Evolutionary conservation across 2,888 invertebrate species (phyloP).

Genomic region (Lasius platythorax): DNA sequence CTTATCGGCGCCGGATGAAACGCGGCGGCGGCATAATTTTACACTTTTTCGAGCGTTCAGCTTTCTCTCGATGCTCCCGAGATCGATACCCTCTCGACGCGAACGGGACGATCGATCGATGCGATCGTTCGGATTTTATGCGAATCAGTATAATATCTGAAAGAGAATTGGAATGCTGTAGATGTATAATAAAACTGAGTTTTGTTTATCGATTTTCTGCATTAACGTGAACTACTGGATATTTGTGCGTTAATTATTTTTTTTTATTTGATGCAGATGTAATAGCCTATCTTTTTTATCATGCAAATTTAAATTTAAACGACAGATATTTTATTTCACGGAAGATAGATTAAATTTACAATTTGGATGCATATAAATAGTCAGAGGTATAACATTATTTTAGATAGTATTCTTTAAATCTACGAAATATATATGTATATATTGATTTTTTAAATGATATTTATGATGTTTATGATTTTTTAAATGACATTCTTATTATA

Average conservation of each 20-base stretch:
- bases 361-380: not conserved
- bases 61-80: not conserved
- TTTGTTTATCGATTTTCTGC: not conserved
- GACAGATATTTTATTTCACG: not conserved
- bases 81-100: conserved; percentile 13
- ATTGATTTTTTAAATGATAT: not conserved
- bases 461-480: not conserved
- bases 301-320: not conserved
- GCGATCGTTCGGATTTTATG: not conserved
- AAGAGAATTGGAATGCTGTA: not conserved
- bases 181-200: not conserved
- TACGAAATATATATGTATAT: not conserved
- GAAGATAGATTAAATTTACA: not conserved
- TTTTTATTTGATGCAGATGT: conserved; percentile 10
- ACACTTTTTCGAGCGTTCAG: conserved; percentile 42
- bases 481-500: not conserved
- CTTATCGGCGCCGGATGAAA: conserved; percentile 69
- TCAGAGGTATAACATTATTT: not conserved
- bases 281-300: not conserved
- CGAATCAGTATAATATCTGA: not conserved
- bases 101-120: not conserved
- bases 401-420: not conserved
- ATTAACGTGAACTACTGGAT: not conserved
- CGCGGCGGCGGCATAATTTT: conserved; percentile 59
- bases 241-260: not conserved